Evolutionary conservation across 2,797 vertebrate genomes (phyloP).

Genomic region (Hemibagrus guttatus): DNA sequence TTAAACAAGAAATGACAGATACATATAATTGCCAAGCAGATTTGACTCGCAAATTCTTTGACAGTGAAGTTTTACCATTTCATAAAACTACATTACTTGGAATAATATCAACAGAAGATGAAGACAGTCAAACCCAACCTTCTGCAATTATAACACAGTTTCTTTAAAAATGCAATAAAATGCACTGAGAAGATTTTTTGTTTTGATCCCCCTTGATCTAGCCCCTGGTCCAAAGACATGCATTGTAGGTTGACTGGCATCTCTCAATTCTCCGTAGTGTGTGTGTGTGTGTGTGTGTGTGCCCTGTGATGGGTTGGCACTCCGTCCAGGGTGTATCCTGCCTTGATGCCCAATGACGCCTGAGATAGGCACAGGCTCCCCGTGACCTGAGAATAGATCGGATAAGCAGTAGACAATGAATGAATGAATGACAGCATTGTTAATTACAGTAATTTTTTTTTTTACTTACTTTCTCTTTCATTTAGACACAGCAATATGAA

Average conservation of each 20-base stretch:
- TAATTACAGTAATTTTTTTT: too few species aligned
- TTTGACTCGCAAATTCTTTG: neutral
- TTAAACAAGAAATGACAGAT: neutral
- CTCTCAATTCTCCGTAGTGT: too few species aligned
- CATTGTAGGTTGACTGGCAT: too few species aligned
- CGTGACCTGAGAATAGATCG: too few species aligned
- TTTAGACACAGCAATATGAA: conserved; percentile 89
- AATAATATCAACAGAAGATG: neutral
- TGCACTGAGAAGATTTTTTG: neutral
- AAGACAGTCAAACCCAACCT: neutral
- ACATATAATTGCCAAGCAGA: neutral
- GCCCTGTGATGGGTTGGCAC: too few species aligned
- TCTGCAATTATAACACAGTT: neutral
- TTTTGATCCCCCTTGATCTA: neutral
- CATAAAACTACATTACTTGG: neutral
- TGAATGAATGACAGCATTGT: too few species aligned
- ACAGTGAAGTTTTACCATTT: neutral
- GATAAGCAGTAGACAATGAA: too few species aligned
- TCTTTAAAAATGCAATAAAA: neutral
- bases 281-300: too few species aligned
- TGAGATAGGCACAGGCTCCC: too few species aligned
- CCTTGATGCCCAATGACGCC: too few species aligned
- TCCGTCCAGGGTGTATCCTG: too few species aligned
- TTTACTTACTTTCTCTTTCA: neutral
- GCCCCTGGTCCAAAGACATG: too few species aligned